Percentiles rank a stretch among this genome's conserved stretches.
phyloP scores from a whole-genome alignment of 2,113 vertebrate species.

The Sterna hirundo region DNA sequence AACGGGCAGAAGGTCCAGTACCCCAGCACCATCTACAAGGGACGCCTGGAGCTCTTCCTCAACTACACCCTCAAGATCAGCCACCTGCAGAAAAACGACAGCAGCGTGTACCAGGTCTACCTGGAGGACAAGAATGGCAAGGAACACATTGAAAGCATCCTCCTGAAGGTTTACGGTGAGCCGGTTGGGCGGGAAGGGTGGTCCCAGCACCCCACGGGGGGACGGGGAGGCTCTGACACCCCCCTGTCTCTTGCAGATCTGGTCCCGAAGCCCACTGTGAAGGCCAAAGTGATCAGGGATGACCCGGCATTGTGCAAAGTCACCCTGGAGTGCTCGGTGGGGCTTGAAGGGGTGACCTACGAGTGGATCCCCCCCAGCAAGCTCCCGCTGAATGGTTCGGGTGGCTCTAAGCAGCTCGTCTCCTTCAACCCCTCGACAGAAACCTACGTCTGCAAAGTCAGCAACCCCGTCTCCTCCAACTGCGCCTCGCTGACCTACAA shows the following conservation, averaged over 20 bases:
- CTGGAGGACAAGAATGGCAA: fast-evolving
- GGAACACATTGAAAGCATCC: fast-evolving
- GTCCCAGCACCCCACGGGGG: fast-evolving
- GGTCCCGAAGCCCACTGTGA: neutral
- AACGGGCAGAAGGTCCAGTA: fast-evolving
- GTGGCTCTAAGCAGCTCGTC: fast-evolving
- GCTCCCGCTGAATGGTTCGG: fast-evolving
- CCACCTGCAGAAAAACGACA: fast-evolving
- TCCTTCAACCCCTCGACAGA: fast-evolving
- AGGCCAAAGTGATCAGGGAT: fast-evolving
- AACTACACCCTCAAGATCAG: neutral
- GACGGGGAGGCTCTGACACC: neutral
- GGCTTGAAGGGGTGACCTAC: neutral
- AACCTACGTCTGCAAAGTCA: neutral
- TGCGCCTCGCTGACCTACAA: neutral
- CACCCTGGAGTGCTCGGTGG: neutral
- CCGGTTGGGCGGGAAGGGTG: neutral
- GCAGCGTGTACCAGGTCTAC: neutral
- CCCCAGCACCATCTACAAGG: neutral
- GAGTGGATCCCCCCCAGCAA: neutral
- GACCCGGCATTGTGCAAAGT: fast-evolving
- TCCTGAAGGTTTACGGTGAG: neutral
- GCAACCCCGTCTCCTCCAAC: neutral
- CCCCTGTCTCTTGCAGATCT: neutral
- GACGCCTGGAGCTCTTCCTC: neutral